phyloP scores from a whole-genome alignment of 2,113 vertebrate species.

The Menidia beryllina region DNA sequence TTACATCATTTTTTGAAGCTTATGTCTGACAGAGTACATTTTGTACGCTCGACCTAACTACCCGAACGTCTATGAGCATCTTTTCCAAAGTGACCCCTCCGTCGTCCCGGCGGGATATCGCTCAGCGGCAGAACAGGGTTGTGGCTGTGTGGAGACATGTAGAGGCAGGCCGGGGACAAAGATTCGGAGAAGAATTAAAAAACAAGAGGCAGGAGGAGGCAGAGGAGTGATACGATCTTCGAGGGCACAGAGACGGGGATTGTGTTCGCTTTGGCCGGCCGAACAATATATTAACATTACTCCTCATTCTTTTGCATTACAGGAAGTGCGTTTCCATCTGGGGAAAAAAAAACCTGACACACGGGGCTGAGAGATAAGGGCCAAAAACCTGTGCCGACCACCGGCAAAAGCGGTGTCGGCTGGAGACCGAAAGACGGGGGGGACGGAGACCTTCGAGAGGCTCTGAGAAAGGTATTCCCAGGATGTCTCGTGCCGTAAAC shows the following conservation, averaged over 20 bases:
- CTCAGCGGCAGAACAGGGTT: conserved; percentile 61
- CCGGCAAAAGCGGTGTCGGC: not conserved
- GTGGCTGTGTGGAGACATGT: conserved; percentile 68
- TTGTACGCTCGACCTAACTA: not conserved
- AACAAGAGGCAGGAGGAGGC: conserved; percentile 51
- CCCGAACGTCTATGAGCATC: not conserved
- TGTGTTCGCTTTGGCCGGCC: conserved; percentile 57
- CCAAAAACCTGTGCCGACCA: not conserved
- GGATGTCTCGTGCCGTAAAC: conserved; percentile 9
- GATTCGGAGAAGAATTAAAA: conserved; percentile 55
- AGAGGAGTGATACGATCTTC: conserved; percentile 69
- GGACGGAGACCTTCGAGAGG: not conserved
- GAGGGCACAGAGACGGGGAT: conserved; percentile 41
- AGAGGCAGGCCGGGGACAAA: conserved; percentile 74
- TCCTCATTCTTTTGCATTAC: conserved; percentile 37
- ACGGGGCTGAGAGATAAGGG: conserved; percentile 1
- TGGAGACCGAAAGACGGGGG: not conserved
- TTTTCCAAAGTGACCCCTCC: conserved; percentile 11
- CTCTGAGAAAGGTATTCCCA: not conserved
- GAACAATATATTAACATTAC: conserved; percentile 62
- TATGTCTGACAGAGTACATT: not conserved
- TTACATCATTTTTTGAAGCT: conserved; percentile 25
- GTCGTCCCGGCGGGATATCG: conserved; percentile 69
- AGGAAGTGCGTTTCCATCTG: conserved; percentile 36
- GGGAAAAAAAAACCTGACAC: conserved; percentile 29